Conservation (phyloP, 2,113 vertebrate species). For the Datnioides undecimradiatus region DNA sequence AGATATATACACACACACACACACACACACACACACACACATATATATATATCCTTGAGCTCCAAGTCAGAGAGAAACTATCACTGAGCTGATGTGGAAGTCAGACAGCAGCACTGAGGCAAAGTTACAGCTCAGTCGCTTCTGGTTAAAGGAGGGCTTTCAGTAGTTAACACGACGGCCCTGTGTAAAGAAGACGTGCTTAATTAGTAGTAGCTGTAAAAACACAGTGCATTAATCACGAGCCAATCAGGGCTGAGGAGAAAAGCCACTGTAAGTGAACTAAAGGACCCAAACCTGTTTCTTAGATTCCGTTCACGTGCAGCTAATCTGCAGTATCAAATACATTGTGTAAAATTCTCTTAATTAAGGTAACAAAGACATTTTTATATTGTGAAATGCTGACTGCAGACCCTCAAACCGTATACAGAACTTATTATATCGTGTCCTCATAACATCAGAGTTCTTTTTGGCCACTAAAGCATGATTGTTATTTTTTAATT, state of each 20-base stretch:
- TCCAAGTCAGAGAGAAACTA: not conserved
- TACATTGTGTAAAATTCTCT: not conserved
- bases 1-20: too few relatives aligned
- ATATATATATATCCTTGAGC: too few relatives aligned
- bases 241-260: not conserved
- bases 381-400: not conserved
- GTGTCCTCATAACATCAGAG: too few relatives aligned
- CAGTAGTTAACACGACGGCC: not conserved
- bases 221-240: not conserved
- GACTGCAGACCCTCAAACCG: too few relatives aligned
- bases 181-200: not conserved
- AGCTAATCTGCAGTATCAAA: not conserved
- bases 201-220: slow-evolving; percentile 1
- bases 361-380: not conserved
- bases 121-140: slow-evolving; percentile 2
- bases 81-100: not conserved
- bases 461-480: too few relatives aligned
- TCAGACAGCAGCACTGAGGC: not conserved
- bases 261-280: not conserved
- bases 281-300: not conserved
- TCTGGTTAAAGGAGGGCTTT: not conserved
- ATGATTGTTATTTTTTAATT: too few relatives aligned
- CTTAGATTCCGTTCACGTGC: not conserved
- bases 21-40: too few relatives aligned
- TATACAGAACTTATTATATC: too few relatives aligned